Conservation (phyloP, 1,140 invertebrate species). For the Orchestia grillus region DNA sequence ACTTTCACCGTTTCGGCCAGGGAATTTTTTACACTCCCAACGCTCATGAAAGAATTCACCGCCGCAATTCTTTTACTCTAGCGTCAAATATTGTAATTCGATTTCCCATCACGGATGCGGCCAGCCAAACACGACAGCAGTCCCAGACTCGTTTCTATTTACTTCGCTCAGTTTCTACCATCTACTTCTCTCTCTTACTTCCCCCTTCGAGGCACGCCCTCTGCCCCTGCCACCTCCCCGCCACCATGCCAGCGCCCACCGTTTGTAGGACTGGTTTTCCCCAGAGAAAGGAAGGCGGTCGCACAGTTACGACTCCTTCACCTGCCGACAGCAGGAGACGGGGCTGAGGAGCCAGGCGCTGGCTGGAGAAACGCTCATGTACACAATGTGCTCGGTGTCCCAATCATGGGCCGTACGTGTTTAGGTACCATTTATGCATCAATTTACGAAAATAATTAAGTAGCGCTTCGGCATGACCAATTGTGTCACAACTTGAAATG, state of each 20-base stretch:
- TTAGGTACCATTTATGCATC: too few relatives aligned
- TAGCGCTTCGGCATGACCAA: too few relatives aligned
- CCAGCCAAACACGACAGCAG: background rate
- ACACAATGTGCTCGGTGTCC: too few relatives aligned
- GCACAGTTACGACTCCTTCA: background rate
- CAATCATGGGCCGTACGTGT: too few relatives aligned
- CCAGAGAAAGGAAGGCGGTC: constrained; percentile 4
- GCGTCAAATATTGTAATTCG: background rate
- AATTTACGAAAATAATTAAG: too few relatives aligned
- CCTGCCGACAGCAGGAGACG: background rate
- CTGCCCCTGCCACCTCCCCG: too few relatives aligned
- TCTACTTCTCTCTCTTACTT: background rate
- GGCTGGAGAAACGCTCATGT: too few relatives aligned
- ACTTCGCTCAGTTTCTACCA: background rate
- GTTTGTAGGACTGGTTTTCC: background rate
- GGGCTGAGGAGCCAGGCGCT: background rate
- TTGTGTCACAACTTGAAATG: too few relatives aligned
- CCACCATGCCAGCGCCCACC: background rate
- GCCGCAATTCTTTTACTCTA: background rate
- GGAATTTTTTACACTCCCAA: background rate
- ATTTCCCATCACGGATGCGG: background rate
- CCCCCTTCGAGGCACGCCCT: background rate
- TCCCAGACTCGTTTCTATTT: background rate
- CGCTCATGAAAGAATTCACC: background rate
- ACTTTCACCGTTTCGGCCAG: too few relatives aligned